These are phyloP conservation scores for Muraenolepis orangiensis DNA, from an alignment of 2,797 vertebrate genomes.

Conservation along the genomic window DNA sequence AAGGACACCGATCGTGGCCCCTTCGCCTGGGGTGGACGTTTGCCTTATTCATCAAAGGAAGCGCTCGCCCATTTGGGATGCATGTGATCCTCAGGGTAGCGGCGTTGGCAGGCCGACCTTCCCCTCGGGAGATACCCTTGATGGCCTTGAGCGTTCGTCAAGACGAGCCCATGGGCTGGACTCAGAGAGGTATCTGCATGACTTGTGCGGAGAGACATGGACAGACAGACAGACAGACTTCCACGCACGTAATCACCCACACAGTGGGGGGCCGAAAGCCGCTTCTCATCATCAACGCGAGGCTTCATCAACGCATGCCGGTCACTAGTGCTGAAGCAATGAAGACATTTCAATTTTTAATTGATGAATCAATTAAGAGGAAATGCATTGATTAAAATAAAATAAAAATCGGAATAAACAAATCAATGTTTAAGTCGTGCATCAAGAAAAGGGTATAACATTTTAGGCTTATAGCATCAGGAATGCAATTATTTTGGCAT, in stretches of 20 bases:
- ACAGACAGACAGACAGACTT: constrained; percentile 31
- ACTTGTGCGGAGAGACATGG: constrained; percentile 57
- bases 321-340: constrained; percentile 2
- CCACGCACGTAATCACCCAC: too few species aligned
- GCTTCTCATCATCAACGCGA: constrained; percentile 30
- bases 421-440: background rate
- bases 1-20: constrained; percentile 38
- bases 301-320: constrained; percentile 12
- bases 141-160: constrained; percentile 58
- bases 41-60: constrained; percentile 47
- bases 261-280: constrained; percentile 9
- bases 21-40: constrained; percentile 33
- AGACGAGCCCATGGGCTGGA: constrained; percentile 59
- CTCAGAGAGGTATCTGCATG: constrained; percentile 63
- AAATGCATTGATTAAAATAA: too few species aligned
- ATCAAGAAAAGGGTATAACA: background rate
- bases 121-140: constrained; percentile 56
- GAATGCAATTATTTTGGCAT: background rate
- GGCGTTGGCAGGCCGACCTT: too few species aligned
- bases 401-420: too few species aligned
- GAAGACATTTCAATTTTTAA: too few species aligned
- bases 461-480: background rate
- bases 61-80: constrained; percentile 69
- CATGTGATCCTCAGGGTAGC: constrained; percentile 40
- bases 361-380: too few species aligned